Base-by-base conservation (phyloP, 1,140 invertebrate genomes). In the Drosophila athabasca region DNA sequence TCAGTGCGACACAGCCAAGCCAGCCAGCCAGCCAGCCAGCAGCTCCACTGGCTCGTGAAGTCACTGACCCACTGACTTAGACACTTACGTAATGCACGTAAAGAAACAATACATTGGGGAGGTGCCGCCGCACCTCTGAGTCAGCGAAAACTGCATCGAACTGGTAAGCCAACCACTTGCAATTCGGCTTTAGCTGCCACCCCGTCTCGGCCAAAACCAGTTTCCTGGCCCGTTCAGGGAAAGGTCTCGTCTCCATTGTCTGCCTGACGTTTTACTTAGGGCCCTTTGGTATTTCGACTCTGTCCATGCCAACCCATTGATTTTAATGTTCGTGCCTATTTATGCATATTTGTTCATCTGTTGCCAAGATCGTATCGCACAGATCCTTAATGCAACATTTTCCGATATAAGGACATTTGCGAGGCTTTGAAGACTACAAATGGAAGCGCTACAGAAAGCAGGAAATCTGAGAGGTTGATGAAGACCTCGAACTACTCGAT, bases 51-150 rank as follows among this genome's bases (percentile, higher is more conserved):
- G 31, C 50, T 31, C 15, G 24, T 44, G 35, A 61, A 87, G 83
- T 88, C 83, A 83, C 39, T 88, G 83, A 88, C 83, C 83, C 65
- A 88, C 83, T 88, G 83, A 83, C 83, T 88, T 62, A 79, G 50
- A 22, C 61, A 43, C 76, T 60, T 50, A 50, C 53, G 26, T 48
- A 53, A 83, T 88, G 60, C 77, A 83, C 77, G 0, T 26, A 5
- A 26, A 26, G 24, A 26, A 89, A 88, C 68, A 79, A 62, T 73
- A 88, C 68, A 79, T 58, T 73, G 66, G 69, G 64, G 55, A 46
- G 59, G 49, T 53, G 35, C 17, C 19, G 51, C 35, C 68, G 50
- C 46, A 68, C 24, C 24, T 5, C 72, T 71, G 58, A 73, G 82
- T 85, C 75, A 87, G 54, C 60, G 49, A 76, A 79, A 82, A 76